Percentiles rank a stretch among this genome's conserved stretches.
These are phyloP conservation scores for Papilio xuthus DNA, from an alignment of 1,140 invertebrate species.

Conservation along the genomic window DNA sequence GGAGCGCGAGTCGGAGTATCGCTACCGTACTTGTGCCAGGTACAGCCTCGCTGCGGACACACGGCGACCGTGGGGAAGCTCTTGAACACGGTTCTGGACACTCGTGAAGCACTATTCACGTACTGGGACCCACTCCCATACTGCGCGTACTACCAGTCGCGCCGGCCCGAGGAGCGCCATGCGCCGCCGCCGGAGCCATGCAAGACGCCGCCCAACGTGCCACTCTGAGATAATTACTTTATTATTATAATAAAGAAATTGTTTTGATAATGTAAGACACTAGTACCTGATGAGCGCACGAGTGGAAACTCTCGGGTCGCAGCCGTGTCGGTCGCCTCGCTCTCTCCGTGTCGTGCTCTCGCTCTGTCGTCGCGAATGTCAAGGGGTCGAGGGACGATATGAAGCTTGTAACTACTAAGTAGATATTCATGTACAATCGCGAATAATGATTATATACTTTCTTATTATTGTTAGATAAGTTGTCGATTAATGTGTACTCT, in stretches of 20 bases:
- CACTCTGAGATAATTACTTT: constrained; percentile 67
- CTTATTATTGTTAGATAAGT: constrained; percentile 52
- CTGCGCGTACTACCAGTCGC: constrained; percentile 91
- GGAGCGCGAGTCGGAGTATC: constrained; percentile 89
- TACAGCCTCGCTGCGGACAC: constrained; percentile 82
- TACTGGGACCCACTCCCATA: constrained; percentile 92
- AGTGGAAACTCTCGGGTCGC: constrained; percentile 45
- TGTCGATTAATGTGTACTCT: constrained; percentile 42
- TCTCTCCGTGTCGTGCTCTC: constrained; percentile 57
- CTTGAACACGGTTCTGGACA: constrained; percentile 86
- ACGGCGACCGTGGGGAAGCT: constrained; percentile 82
- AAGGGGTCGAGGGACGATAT: constrained; percentile 61
- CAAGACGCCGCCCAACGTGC: constrained; percentile 75
- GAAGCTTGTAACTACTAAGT: constrained; percentile 79
- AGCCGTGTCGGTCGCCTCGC: constrained; percentile 39
- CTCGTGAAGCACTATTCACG: constrained; percentile 88
- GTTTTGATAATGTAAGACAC: constrained; percentile 70
- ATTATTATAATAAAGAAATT: constrained; percentile 64
- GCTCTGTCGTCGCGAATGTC: constrained; percentile 49
- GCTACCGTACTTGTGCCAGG: constrained; percentile 89
- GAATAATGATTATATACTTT: constrained; percentile 50
- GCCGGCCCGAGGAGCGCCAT: constrained; percentile 83
- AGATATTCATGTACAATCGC: constrained; percentile 63
- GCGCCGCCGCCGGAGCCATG: constrained; percentile 67
- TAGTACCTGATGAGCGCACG: constrained; percentile 77